Evolutionary conservation across 2,113 vertebrate species (phyloP).

Genomic region (Malurus alboscapulatus): DNA sequence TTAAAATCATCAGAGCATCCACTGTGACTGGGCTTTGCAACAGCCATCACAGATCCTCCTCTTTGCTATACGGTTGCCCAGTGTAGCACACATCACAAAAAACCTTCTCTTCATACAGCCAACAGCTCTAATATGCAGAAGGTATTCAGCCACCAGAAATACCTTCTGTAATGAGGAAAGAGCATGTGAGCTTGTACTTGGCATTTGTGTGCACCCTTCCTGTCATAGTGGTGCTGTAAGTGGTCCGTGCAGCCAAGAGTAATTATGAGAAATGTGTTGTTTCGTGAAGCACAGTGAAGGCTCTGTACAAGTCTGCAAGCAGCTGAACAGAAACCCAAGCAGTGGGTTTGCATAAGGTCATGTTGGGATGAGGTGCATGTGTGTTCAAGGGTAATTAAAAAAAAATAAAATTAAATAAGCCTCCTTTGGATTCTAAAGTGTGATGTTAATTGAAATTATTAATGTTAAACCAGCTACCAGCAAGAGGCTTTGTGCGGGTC

Average conservation of each 20-base stretch:
- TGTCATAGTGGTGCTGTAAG: background rate
- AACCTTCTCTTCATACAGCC: background rate
- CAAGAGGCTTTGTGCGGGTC: background rate
- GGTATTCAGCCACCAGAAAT: background rate
- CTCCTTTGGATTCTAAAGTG: background rate
- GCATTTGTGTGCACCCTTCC: background rate
- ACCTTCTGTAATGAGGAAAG: background rate
- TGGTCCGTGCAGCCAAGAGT: background rate
- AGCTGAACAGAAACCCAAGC: background rate
- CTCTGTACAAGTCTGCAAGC: background rate
- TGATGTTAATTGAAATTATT: background rate
- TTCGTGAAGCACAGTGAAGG: background rate
- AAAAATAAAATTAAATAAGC: background rate
- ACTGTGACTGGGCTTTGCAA: background rate
- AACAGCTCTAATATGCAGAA: background rate
- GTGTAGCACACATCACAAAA: background rate
- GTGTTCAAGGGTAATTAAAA: background rate
- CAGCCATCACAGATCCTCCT: background rate
- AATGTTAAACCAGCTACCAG: background rate
- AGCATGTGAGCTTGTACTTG: background rate
- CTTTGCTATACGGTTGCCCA: accelerated
- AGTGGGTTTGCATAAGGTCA: background rate
- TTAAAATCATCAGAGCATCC: background rate
- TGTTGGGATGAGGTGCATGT: background rate
- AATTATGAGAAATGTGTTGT: background rate